Percentiles rank a stretch among this genome's conserved stretches.
These are phyloP conservation scores for Disparrhopalites patrizii DNA, from an alignment of 2,888 invertebrate genomes.

Conservation along the genomic window DNA sequence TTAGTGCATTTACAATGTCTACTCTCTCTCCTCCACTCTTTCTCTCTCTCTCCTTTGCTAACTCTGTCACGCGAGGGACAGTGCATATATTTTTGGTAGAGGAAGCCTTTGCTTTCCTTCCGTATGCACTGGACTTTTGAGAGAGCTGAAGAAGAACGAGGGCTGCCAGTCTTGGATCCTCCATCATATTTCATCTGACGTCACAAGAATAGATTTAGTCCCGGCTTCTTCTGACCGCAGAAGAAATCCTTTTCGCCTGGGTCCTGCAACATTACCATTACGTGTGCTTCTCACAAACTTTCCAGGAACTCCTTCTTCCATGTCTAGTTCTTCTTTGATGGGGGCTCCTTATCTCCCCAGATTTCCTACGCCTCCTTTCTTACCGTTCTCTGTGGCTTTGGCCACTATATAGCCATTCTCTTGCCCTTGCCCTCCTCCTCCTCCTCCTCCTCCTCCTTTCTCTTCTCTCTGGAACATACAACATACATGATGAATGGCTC, in stretches of 20 bases:
- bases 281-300: neutral
- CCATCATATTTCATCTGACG: constrained; percentile 31
- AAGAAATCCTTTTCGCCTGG: constrained; percentile 13
- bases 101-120: no score
- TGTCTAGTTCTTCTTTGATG: neutral
- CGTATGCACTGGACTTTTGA: constrained; percentile 25
- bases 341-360: neutral
- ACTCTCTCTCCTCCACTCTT: constrained; percentile 3
- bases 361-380: neutral
- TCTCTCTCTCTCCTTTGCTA: neutral
- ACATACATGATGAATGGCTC: constrained; percentile 27
- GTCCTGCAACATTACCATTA: neutral
- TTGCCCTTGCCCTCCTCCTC: neutral
- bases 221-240: constrained; percentile 30
- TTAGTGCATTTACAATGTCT: constrained; percentile 1
- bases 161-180: constrained; percentile 26
- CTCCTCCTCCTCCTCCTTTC: constrained; percentile 2
- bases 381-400: neutral
- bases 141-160: constrained; percentile 16
- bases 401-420: neutral
- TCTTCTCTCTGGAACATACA: constrained; percentile 9
- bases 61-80: neutral
- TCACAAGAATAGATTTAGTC: constrained; percentile 33
- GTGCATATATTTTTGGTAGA: neutral
- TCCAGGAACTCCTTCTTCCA: neutral